Base-by-base conservation (phyloP, 1,140 invertebrate species). In the Brachionus angularis region DNA sequence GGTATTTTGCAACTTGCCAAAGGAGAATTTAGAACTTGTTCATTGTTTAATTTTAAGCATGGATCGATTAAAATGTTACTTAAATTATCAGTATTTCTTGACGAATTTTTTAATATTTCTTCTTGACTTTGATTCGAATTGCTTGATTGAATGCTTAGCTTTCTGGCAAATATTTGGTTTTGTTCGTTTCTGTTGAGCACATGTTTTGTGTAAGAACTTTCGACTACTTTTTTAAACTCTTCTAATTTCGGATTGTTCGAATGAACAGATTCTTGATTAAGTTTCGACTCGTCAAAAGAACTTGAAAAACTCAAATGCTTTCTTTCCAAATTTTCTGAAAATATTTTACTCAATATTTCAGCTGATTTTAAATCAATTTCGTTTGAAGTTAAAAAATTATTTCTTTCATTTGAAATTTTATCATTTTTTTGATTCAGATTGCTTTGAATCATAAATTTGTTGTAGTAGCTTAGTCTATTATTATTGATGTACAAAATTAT, bases 141-240 rank as follows among this genome's bases (percentile, higher is more conserved):
- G 10, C 21, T 42, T n/a, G 33, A 58, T 34, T 55, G 52, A 33
- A 34, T 31, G 27, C 53, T 58, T 2, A 39, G 21, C 39, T 34
- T 27, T 39, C 53, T 58, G 5, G 53, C 21, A 23, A 23, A 12
- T 23, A 23, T 31, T 10, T 23, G 25, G 14, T 58, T 34, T 8
- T 39, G 18, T 8, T 67, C 47, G 8, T 29, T 25, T 50, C 36
- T 46, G 31, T 47, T 67, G 10, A 67, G 33, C 8, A 67, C 62
- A 67, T 50, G 47, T 14, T 67, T 50, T 67, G 46, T 29, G 25
- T 67, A 67, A 21, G 62, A 67, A 34, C 18, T 47, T 36, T 67
- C 62, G 0, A 67, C 62, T 21, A 67, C 47, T 12, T 67, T 46
- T 36, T 67, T 67, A 34, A 67, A 67, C 29, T 46, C 62, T 36